Evolutionary conservation across 2,113 vertebrate genomes (phyloP), one percentile per base, ranked within the genome.

Genomic region (Polyodon spathula): DNA sequence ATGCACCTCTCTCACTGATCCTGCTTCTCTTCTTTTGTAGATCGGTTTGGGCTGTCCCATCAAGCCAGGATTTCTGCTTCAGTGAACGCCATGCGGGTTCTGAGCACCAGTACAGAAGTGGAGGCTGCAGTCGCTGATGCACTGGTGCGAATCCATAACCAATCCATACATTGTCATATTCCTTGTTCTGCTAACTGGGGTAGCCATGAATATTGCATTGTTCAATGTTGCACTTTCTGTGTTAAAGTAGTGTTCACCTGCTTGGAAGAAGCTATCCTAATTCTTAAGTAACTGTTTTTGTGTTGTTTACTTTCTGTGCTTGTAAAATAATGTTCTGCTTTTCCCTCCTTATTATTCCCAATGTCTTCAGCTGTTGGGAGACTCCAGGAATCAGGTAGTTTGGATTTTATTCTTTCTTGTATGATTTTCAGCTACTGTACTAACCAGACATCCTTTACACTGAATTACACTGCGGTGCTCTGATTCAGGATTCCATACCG

Each of bases 371-470:
- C 92, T 99, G 59, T 94, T 99, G 90, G 93, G 95, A 92, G 96
- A 97, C 92, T 92, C 96, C 92, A 93, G 95, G 87, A 99, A 93
- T 85, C 98, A 99, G 96, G 96, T 99, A 97, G 84, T 83, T 84
- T 81, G 77, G 64, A 73, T 86, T 82, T 77, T 71, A 71, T 68
- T 78, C 80, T 78, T 78, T 68, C 78, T 78, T 80, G 73, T 74
- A 56, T 74, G 69, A 69, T 76, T 61, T 85, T 85, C 68, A 66
- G 71, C 0, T 0, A 73, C 61, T 71, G 61, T 69, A 70, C 70
- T n/a, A n/a, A n/a, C n/a, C n/a, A n/a, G n/a, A n/a, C n/a, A n/a
- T n/a, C n/a, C n/a, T n/a, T n/a, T n/a, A n/a, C n/a, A n/a, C n/a
- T n/a, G n/a, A n/a, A n/a, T n/a, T n/a, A n/a, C n/a, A n/a, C n/a